Base-by-base conservation (phyloP, 2,797 vertebrate species). In the Gymnothorax javanicus region DNA sequence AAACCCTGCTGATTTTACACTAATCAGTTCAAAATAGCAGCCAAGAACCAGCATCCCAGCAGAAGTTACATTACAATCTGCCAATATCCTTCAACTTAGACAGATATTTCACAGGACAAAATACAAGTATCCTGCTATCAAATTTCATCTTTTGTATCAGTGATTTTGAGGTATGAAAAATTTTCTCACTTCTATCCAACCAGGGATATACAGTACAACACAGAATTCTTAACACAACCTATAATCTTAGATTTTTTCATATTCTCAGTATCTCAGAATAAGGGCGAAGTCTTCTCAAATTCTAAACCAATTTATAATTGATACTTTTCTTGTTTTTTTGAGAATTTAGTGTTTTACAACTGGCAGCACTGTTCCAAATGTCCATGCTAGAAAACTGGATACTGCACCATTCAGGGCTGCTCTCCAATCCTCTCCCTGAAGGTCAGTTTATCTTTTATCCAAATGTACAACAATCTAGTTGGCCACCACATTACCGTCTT, bases 21-120 rank as follows among this genome's bases (percentile, higher is more conserved):
- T 89, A 90, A 91, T 64, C 90, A 86, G 89, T 89, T 87, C 77
- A 56, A 43, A 85, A 77, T 64, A 82, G 89, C 86, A 86, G 85
- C 84, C 71, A 86, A 50, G 81, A 73, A 69, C 84, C 8, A 83
- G 81, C 69, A 85, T 27, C 59, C 56, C 20, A 84, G 82, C 64
- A 50, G 64, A 17, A 79, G 27, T 75, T 84, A 81, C 77, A 86
- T 43, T 52, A 84, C 62, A 27, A 50, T 87, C 88, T 83, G 54
- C 86, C 86, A 83, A 89, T 84, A 43, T 73, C 25, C 25, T 67
- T 77, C 73, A 77, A 81, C 17, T 79, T 9, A 23, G 20, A 54
- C 43, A 43, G 52, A 81, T 54, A 77, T 52, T 43, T 43, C 27
- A 77, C 33, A 54, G 9, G 1, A 81, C 50, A 15, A 3, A 3